These are phyloP conservation scores for Brevimyrus niger DNA, from an alignment of 2,113 vertebrate genomes.

Conservation along the genomic window DNA sequence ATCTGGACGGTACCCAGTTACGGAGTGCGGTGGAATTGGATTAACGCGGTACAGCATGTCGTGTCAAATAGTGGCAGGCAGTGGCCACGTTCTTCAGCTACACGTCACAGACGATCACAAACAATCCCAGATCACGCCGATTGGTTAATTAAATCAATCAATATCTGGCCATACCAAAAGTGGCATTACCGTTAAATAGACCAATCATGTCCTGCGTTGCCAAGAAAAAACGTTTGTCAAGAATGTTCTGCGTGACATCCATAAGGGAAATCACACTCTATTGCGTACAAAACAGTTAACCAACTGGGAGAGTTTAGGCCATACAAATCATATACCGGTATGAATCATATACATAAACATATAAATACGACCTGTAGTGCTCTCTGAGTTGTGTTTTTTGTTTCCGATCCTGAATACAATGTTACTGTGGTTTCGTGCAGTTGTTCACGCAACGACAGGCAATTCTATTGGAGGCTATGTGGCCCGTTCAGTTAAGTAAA, in stretches of 20 bases:
- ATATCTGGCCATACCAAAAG: neutral
- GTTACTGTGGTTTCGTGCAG: neutral
- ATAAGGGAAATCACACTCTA: too few relatives aligned
- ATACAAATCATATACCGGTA: neutral
- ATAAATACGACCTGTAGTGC: neutral
- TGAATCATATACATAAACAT: neutral
- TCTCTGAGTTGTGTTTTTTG: neutral
- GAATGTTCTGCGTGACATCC: neutral
- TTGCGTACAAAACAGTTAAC: neutral
- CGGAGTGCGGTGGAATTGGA: conserved; percentile 2
- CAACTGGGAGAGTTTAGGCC: neutral
- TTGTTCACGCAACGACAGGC: neutral
- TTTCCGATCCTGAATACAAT: neutral
- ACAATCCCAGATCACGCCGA: neutral
- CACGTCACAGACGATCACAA: neutral
- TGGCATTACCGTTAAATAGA: neutral
- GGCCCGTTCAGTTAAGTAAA: neutral
- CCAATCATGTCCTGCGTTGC: neutral
- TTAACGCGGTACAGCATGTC: neutral
- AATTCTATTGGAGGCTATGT: neutral
- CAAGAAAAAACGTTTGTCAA: neutral
- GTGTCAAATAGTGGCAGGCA: neutral
- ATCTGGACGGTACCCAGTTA: conserved; percentile 2
- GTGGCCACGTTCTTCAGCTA: neutral
- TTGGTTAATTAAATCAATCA: neutral